phyloP scores from a whole-genome alignment of 2,113 vertebrate genomes.

The Ciconia maguari region DNA sequence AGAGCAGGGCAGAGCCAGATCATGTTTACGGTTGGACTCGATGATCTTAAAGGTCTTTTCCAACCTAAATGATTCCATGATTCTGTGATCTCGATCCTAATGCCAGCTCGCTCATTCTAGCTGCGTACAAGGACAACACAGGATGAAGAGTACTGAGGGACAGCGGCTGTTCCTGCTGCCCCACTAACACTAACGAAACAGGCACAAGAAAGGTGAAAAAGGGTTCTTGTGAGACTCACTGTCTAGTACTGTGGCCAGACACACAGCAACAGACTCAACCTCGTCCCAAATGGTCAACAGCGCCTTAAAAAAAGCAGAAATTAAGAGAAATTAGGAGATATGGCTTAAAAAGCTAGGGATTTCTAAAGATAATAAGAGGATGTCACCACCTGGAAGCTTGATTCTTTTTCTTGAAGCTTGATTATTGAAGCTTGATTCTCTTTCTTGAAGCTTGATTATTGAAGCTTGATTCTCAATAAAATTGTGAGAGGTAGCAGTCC shows the following conservation, averaged over 20 bases:
- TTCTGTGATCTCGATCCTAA: no score
- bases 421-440: not conserved
- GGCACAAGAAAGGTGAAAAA: not conserved
- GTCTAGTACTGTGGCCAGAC: fast-evolving
- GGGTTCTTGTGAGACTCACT: not conserved
- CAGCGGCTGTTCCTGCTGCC: not conserved
- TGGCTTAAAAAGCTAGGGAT: not conserved
- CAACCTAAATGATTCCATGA: no score
- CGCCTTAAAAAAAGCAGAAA: not conserved
- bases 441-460: not conserved
- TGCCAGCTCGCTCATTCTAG: fast-evolving
- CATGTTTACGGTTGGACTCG: no score
- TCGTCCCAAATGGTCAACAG: not conserved
- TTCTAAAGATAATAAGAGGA: not conserved
- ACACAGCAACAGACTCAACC: not conserved
- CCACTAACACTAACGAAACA: fast-evolving
- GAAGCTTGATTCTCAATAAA: not conserved
- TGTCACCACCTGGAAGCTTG: not conserved
- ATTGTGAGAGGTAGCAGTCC: not conserved
- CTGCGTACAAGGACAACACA: not conserved
- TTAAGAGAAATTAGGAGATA: not conserved
- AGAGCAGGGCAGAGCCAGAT: not conserved
- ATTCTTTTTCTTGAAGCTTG: not conserved
- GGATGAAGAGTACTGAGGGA: not conserved
- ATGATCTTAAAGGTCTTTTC: no score